Evolutionary conservation across 1,140 invertebrate species (phyloP).

Genomic region (Lepeophtheirus salmonis): DNA sequence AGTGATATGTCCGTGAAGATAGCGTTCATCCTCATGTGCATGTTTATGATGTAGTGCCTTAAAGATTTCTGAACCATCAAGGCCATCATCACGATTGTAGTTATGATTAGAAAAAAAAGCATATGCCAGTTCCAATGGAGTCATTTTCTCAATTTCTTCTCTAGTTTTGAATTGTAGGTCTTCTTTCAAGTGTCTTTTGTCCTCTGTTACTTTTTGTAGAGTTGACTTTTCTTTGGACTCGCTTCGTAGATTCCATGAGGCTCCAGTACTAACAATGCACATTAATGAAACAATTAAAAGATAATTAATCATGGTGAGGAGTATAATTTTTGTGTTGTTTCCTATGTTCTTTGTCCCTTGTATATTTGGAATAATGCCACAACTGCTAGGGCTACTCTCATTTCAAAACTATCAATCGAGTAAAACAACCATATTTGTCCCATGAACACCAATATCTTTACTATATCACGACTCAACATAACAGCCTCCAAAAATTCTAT

Average conservation of each 20-base stretch:
- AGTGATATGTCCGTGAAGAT: not conserved
- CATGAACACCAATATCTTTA: constrained; percentile 1
- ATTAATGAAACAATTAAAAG: not conserved
- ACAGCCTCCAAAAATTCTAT: not conserved
- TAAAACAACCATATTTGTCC: constrained; percentile 7
- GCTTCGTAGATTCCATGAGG: not conserved
- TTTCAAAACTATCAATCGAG: not conserved
- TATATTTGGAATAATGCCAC: constrained; percentile 3
- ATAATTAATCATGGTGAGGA: too few relatives aligned
- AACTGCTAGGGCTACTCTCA: not conserved
- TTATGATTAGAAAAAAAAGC: not conserved
- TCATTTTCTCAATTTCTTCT: not conserved
- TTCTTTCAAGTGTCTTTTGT: not conserved
- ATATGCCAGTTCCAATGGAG: not conserved
- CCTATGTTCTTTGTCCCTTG: not conserved
- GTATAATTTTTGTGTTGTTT: too few relatives aligned
- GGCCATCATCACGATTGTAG: not conserved
- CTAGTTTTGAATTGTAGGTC: not conserved
- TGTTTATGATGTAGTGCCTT: not conserved
- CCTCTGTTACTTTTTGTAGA: not conserved
- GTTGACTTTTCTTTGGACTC: not conserved
- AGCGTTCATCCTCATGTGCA: not conserved
- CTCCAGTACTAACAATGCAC: not conserved
- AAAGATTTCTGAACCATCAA: constrained; percentile 1
- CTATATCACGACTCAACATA: not conserved